Conservation (phyloP, 2,888 invertebrate species). For the Caenorhabditis japonica region DNA sequence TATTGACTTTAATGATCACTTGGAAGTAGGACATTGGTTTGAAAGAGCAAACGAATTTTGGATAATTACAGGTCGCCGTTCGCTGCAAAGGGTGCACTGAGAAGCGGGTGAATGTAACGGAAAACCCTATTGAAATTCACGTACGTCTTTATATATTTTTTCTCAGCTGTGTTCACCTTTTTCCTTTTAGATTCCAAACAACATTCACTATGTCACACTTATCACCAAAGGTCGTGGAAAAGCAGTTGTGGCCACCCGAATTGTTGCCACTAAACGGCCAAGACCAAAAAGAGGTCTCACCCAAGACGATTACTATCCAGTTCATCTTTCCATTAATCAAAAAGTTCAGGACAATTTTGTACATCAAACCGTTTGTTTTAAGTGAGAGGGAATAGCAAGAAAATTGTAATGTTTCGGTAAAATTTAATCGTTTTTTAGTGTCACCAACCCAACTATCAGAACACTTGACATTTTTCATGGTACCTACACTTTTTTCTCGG, state of each 20-base stretch:
- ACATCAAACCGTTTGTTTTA: constrained; percentile 70
- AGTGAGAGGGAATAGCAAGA: too few relatives aligned
- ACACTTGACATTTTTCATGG: constrained; percentile 72
- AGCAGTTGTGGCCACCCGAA: constrained; percentile 66
- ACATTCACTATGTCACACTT: constrained; percentile 58
- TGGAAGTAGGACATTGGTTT: constrained; percentile 51
- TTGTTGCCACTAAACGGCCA: constrained; percentile 65
- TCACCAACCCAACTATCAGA: constrained; percentile 59
- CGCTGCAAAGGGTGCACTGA: constrained; percentile 48
- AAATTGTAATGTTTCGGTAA: too few relatives aligned
- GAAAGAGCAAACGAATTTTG: too few relatives aligned
- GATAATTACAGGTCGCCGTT: constrained; percentile 50
- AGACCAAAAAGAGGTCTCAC: constrained; percentile 55
- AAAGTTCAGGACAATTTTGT: constrained; percentile 54
- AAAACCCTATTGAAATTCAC: constrained; percentile 57
- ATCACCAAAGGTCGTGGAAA: constrained; percentile 64
- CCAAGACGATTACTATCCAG: constrained; percentile 68
- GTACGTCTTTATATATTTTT: constrained; percentile 35
- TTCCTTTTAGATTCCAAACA: constrained; percentile 61
- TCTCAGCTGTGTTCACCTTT: not conserved
- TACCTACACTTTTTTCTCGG: constrained; percentile 71
- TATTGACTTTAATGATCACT: constrained; percentile 31
- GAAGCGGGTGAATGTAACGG: constrained; percentile 56
- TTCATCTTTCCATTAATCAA: constrained; percentile 63
- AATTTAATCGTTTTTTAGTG: constrained; percentile 56